These are phyloP conservation scores for Ochropleura leucogaster DNA, from an alignment of 2,888 invertebrate species.

Conservation along the genomic window DNA sequence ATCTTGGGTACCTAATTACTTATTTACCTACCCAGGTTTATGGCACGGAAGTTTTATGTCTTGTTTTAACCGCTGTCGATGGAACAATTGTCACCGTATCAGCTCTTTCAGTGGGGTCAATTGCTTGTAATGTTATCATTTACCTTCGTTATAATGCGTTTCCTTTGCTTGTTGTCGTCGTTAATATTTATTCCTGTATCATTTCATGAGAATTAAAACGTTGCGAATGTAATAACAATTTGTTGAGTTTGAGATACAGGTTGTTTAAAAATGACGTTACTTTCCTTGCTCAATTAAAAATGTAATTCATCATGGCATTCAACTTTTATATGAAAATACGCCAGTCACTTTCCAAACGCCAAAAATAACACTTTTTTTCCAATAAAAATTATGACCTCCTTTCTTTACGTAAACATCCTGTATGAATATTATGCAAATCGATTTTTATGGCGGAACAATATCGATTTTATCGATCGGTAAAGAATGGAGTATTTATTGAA, in stretches of 20 bases:
- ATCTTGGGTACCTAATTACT: slow-evolving; percentile 34
- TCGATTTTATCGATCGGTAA: slow-evolving; percentile 62
- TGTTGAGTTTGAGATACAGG: slow-evolving; percentile 27
- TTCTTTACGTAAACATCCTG: slow-evolving; percentile 55
- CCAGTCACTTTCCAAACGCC: slow-evolving; percentile 45
- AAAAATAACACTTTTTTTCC: slow-evolving; percentile 27
- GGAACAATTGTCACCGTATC: slow-evolving; percentile 39
- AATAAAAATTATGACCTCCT: slow-evolving; percentile 45
- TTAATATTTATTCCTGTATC: slow-evolving; percentile 49
- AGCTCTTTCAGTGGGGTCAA: slow-evolving; percentile 52
- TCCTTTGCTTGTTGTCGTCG: slow-evolving; percentile 44
- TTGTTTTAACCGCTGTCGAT: slow-evolving; percentile 45
- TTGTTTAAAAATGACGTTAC: slow-evolving; percentile 25
- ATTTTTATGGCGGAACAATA: slow-evolving; percentile 53
- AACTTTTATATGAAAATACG: slow-evolving; percentile 50
- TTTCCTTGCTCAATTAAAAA: slow-evolving; percentile 40
- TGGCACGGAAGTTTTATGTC: slow-evolving; percentile 39
- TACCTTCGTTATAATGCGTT: slow-evolving; percentile 54
- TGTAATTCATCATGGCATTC: slow-evolving; percentile 30
- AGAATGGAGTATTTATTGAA: slow-evolving; percentile 65
- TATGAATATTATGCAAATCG: slow-evolving; percentile 64
- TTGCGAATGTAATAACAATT: slow-evolving; percentile 33
- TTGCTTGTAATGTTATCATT: slow-evolving; percentile 58
- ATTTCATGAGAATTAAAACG: slow-evolving; percentile 42
- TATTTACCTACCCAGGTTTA: slow-evolving; percentile 46